Evolutionary conservation across 2,797 vertebrate species (phyloP).

Genomic region (Aselliscus stoliczkanus): DNA sequence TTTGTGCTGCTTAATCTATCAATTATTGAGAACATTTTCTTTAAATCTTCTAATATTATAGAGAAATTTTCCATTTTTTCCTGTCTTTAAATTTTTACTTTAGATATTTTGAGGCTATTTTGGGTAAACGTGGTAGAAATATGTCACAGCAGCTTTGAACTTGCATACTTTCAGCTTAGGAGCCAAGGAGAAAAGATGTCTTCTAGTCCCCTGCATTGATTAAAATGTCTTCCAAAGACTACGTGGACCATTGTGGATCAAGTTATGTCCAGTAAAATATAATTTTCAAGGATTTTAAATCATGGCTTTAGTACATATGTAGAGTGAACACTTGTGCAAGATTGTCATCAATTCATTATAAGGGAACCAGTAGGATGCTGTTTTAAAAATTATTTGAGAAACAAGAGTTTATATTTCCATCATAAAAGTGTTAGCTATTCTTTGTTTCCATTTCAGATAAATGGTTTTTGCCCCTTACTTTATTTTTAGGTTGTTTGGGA

Average conservation of each 20-base stretch:
- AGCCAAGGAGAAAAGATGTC: background rate
- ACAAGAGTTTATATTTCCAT: background rate
- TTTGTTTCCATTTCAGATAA: no score
- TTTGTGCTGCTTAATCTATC: background rate
- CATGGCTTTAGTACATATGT: background rate
- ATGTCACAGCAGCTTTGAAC: background rate
- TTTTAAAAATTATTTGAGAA: background rate
- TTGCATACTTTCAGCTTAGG: background rate
- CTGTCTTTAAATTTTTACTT: background rate
- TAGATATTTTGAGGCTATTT: background rate
- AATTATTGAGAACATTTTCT: background rate
- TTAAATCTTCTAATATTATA: background rate
- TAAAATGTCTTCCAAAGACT: background rate
- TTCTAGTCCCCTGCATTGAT: background rate
- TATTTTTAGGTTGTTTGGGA: no score
- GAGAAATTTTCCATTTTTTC: background rate
- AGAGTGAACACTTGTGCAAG: background rate
- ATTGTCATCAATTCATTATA: background rate
- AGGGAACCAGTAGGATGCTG: background rate
- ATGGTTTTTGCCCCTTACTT: no score
- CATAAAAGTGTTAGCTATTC: background rate
- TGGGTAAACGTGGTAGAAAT: background rate
- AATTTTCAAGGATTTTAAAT: background rate
- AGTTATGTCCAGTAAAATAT: background rate
- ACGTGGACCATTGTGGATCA: background rate